These are phyloP conservation scores for Pandion haliaetus DNA, from an alignment of 2,113 vertebrate genomes.

Conservation along the genomic window DNA sequence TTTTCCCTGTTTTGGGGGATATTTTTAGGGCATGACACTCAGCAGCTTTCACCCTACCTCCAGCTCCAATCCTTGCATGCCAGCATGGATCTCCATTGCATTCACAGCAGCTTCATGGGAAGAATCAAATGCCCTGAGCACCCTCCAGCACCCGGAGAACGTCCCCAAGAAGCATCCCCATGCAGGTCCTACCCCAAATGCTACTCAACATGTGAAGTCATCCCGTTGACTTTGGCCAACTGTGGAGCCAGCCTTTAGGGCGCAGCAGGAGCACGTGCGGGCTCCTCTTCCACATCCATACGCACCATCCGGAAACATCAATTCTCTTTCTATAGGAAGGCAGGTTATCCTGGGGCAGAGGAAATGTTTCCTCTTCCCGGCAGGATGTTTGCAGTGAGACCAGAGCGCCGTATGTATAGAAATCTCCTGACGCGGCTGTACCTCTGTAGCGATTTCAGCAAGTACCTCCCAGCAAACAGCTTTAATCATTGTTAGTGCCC, in stretches of 20 bases:
- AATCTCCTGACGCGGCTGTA: neutral
- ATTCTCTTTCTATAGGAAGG: slow-evolving; percentile 63
- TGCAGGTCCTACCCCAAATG: neutral
- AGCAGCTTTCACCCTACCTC: neutral
- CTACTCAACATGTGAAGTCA: neutral
- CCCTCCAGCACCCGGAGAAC: neutral
- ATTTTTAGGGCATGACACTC: neutral
- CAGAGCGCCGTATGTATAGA: slow-evolving; percentile 19
- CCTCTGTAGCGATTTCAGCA: neutral
- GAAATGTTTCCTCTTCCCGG: slow-evolving; percentile 58
- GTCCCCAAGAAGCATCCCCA: neutral
- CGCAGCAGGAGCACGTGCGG: neutral
- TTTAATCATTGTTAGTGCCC: neutral
- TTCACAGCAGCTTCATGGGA: neutral
- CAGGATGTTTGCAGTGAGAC: slow-evolving; percentile 56
- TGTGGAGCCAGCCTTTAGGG: neutral
- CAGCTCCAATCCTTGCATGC: neutral
- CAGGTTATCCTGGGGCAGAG: slow-evolving; percentile 65
- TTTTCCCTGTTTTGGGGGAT: neutral
- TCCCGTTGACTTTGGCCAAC: neutral
- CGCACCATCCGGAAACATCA: slow-evolving; percentile 35
- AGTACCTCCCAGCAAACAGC: neutral
- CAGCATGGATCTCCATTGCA: neutral
- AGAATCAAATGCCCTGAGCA: neutral
- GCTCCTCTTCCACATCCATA: neutral